Evolutionary conservation across 1,140 invertebrate species (phyloP).

Genomic region (Oncopeltus fasciatus): DNA sequence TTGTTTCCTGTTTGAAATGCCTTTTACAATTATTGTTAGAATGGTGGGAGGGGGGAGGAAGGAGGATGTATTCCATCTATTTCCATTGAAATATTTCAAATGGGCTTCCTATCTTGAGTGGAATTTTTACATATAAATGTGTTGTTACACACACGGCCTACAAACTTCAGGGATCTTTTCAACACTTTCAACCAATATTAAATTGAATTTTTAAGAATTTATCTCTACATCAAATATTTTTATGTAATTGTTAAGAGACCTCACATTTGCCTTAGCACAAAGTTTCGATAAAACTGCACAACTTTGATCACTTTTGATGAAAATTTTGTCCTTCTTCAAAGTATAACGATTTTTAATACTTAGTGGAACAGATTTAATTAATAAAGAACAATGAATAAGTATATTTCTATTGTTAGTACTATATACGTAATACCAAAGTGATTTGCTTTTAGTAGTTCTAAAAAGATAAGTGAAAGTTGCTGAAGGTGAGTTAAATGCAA

Average conservation of each 20-base stretch:
- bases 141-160: slow-evolving; percentile 1
- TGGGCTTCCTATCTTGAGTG: neutral
- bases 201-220: neutral
- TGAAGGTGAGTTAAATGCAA: neutral
- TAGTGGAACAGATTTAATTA: too few relatives aligned
- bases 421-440: neutral
- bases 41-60: too few relatives aligned
- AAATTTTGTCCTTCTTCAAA: neutral
- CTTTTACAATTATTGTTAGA: too few relatives aligned
- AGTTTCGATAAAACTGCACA: neutral
- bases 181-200: too few relatives aligned
- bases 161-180: neutral
- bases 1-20: too few relatives aligned
- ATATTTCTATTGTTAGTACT: neutral
- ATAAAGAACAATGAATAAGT: too few relatives aligned
- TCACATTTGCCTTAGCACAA: slow-evolving; percentile 7
- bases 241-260: neutral
- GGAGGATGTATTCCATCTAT: too few relatives aligned
- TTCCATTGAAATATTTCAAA: too few relatives aligned
- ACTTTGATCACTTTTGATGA: neutral
- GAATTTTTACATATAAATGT: too few relatives aligned
- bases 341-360: neutral
- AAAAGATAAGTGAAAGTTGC: neutral
- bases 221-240: neutral
- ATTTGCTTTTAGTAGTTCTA: neutral